phyloP scores from a whole-genome alignment of 53 echinoderm and acorn worm genomes.

The Holothuria scabra region DNA sequence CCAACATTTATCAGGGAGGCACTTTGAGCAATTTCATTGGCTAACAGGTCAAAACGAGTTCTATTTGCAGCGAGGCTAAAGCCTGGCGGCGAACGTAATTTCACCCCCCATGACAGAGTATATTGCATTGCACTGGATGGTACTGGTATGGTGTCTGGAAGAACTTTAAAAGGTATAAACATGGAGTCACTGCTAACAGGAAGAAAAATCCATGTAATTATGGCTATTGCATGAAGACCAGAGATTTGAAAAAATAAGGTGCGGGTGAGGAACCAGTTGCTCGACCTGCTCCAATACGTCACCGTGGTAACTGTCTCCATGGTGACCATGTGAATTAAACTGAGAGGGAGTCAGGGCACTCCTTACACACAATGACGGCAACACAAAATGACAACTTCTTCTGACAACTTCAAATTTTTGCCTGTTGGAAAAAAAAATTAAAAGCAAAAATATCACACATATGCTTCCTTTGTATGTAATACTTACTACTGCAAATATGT shows the following conservation, averaged over 20 bases:
- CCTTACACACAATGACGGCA: no score
- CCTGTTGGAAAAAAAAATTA: no score
- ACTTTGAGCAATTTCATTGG: slow-evolving; percentile 70
- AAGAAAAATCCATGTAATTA: slow-evolving; percentile 49
- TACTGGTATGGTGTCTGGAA: slow-evolving; percentile 29
- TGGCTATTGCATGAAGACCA: slow-evolving; percentile 28
- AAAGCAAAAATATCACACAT: no score
- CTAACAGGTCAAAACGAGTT: slow-evolving; percentile 73
- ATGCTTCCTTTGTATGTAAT: no score
- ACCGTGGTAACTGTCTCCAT: no score
- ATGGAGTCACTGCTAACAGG: slow-evolving; percentile 26
- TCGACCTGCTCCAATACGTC: no score
- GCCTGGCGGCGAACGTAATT: slow-evolving; percentile 65
- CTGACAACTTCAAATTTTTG: no score
- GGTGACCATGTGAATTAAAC: no score
- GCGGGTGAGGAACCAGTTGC: no score
- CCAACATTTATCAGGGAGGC: slow-evolving; percentile 76
- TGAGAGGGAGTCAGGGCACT: no score
- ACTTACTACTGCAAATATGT: no score
- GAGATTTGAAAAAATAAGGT: not conserved
- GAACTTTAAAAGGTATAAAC: slow-evolving; percentile 34
- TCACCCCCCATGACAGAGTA: slow-evolving; percentile 93
- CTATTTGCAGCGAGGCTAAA: slow-evolving; percentile 64
- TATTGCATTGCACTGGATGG: slow-evolving; percentile 61
- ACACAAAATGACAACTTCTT: no score